These are phyloP conservation scores for Lithophane ornitopus DNA, from an alignment of 2,888 invertebrate genomes.

Conservation along the genomic window DNA sequence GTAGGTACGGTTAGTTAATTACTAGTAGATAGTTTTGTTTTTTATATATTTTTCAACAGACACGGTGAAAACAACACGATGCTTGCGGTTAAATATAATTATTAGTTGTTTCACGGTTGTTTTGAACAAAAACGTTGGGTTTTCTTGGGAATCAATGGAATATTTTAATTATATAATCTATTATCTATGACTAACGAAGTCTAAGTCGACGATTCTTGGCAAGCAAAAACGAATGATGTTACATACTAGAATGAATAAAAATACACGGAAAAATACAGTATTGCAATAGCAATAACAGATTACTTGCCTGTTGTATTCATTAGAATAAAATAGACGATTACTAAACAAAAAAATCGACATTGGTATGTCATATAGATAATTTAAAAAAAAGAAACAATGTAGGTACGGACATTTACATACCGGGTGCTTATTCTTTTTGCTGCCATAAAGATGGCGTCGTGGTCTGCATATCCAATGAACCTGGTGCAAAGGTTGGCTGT, in stretches of 20 bases:
- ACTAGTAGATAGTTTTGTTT: conserved; percentile 1
- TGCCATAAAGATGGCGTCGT: conserved; percentile 36
- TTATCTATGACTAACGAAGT: background rate
- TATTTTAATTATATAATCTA: conserved; percentile 7
- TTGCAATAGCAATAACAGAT: background rate
- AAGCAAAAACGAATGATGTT: background rate
- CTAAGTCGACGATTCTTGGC: background rate
- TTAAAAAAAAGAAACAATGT: conserved; percentile 21
- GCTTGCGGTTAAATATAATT: background rate
- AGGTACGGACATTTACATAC: conserved; percentile 45
- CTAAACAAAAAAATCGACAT: background rate
- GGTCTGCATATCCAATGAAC: conserved; percentile 56
- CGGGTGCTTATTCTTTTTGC: conserved; percentile 35
- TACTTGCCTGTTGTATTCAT: conserved; percentile 7
- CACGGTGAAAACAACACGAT: conserved; percentile 12
- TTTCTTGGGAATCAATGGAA: conserved; percentile 12
- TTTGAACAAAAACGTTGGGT: background rate
- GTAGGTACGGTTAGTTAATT: too few relatives aligned
- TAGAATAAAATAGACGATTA: conserved; percentile 31
- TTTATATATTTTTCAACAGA: background rate
- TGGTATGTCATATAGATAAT: background rate
- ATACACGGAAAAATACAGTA: conserved; percentile 4
- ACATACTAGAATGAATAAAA: background rate
- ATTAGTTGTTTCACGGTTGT: background rate
- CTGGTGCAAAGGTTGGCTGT: conserved; percentile 48